Evolutionary conservation across 1,140 invertebrate genomes (phyloP).

Genomic region (Conus ventricosus): DNA sequence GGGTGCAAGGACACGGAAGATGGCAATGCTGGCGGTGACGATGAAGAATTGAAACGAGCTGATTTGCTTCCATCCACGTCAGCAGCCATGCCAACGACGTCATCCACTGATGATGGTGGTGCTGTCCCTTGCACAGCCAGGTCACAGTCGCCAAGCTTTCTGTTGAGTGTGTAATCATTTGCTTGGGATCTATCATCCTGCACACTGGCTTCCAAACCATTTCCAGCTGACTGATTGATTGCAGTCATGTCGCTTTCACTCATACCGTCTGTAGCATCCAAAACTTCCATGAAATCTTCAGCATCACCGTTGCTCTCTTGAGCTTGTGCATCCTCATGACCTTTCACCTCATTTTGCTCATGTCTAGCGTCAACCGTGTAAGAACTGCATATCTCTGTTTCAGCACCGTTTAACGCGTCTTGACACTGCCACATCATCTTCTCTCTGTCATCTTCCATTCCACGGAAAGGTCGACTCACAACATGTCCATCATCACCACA

Average conservation of each 20-base stretch:
- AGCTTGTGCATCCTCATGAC: background rate
- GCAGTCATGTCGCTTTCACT: background rate
- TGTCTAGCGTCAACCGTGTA: background rate
- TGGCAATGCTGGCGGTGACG: background rate
- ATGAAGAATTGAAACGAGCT: background rate
- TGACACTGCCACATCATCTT: background rate
- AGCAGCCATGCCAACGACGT: background rate
- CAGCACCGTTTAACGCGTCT: background rate
- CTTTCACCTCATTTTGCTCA: background rate
- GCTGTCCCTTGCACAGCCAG: background rate
- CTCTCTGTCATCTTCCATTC: background rate
- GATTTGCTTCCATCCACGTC: background rate
- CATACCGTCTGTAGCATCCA: background rate
- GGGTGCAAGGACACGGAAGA: background rate
- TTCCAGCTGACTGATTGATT: background rate
- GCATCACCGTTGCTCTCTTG: background rate
- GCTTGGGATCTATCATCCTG: background rate
- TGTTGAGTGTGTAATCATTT: background rate
- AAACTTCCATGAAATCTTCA: background rate
- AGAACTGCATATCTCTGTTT: background rate
- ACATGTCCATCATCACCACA: background rate
- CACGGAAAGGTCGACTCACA: too few species aligned
- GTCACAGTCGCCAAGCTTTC: background rate
- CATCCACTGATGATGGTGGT: background rate
- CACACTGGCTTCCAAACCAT: background rate